A percentile compares a stretch with the other conserved stretches of the same genome.
These are phyloP conservation scores for Aphidius ervi DNA, from an alignment of 1,140 invertebrate genomes.

Conservation along the genomic window DNA sequence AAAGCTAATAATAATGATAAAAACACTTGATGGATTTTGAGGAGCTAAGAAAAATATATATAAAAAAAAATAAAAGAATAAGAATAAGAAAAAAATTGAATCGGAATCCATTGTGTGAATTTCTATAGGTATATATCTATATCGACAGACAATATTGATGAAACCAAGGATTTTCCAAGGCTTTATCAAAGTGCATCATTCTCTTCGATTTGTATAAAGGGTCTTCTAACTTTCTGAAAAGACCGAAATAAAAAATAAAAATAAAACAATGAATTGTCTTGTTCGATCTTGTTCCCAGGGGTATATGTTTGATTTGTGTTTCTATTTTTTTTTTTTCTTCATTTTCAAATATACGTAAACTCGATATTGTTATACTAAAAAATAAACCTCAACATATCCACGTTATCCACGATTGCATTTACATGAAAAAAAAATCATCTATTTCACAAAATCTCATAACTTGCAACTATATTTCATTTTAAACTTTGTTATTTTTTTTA, in stretches of 20 bases:
- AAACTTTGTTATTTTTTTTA: conserved; percentile 3
- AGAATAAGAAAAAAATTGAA: background rate
- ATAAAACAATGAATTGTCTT: conserved; percentile 9
- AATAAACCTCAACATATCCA: too few relatives aligned
- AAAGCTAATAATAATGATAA: too few relatives aligned
- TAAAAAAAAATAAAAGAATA: background rate
- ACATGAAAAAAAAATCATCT: background rate
- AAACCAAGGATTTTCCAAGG: conserved; percentile 5
- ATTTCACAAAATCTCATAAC: background rate
- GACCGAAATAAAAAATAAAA: background rate
- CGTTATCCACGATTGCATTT: conserved; percentile 3
- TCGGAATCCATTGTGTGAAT: conserved; percentile 3
- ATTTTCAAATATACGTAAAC: conserved; percentile 3
- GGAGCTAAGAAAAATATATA: too few relatives aligned
- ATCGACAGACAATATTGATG: conserved; percentile 10
- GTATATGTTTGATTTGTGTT: conserved; percentile 5
- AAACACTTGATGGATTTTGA: too few relatives aligned
- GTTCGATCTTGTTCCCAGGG: conserved; percentile 7
- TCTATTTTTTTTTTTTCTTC: too few relatives aligned
- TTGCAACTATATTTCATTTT: background rate
- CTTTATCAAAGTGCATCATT: conserved; percentile 10
- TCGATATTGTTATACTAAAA: too few relatives aligned
- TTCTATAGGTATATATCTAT: background rate
- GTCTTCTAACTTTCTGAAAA: background rate
- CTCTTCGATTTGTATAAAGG: conserved; percentile 9